phyloP scores from a whole-genome alignment of 2,888 invertebrate species.

The Phania funesta region DNA sequence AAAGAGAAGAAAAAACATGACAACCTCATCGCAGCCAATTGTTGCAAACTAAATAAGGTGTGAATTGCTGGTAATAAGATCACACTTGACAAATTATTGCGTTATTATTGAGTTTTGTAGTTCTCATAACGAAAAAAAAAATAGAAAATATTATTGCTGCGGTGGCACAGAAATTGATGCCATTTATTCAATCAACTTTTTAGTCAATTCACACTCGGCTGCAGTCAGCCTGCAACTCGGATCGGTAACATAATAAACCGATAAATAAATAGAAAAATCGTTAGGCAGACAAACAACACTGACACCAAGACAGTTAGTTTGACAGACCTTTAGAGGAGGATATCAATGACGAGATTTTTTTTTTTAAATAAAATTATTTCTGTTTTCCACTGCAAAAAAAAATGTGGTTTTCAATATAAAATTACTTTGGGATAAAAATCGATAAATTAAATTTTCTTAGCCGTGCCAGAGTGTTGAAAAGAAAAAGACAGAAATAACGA shows the following conservation, averaged over 20 bases:
- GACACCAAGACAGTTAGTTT: slow-evolving; percentile 35
- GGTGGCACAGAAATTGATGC: slow-evolving; percentile 62
- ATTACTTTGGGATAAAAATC: slow-evolving; percentile 63
- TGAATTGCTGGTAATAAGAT: slow-evolving; percentile 67
- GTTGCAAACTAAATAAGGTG: slow-evolving; percentile 65
- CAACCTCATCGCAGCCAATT: slow-evolving; percentile 40
- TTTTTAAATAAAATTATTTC: slow-evolving; percentile 70
- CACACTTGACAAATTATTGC: slow-evolving; percentile 70
- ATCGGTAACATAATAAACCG: slow-evolving; percentile 14
- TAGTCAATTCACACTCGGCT: slow-evolving; percentile 55
- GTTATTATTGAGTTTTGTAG: slow-evolving; percentile 56
- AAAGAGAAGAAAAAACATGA: slow-evolving; percentile 3
- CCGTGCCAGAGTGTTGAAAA: neutral
- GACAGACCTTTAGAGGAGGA: slow-evolving; percentile 49
- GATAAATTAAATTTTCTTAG: slow-evolving; percentile 16
- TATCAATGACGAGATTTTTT: slow-evolving; percentile 65
- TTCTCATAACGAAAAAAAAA: slow-evolving; percentile 14
- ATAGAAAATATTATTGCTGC: slow-evolving; percentile 22
- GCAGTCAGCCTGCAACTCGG: neutral
- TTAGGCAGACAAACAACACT: slow-evolving; percentile 7
- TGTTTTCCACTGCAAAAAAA: slow-evolving; percentile 65
- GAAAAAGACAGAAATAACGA: neutral
- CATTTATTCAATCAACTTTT: slow-evolving; percentile 50
- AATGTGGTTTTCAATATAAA: slow-evolving; percentile 66
- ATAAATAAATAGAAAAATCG: slow-evolving; percentile 30